Conservation (phyloP, 2,113 vertebrate genomes). For the Leptocoma aspasia region DNA sequence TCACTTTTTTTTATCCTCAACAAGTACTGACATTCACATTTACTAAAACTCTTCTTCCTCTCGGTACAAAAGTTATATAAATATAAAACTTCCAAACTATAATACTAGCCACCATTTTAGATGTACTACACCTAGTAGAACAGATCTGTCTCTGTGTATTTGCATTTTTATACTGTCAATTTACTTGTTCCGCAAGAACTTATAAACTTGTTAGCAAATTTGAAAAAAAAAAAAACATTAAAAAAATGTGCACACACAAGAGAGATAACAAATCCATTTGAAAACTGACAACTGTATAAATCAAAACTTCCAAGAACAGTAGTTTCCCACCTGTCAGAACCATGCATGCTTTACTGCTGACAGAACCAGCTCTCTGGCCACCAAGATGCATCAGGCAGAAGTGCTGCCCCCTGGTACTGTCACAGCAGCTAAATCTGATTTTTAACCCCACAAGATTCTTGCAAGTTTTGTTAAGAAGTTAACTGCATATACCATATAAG, state of each 20-base stretch:
- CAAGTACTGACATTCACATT: background rate
- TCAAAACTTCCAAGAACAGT: background rate
- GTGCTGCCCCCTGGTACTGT: background rate
- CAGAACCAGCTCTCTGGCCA: background rate
- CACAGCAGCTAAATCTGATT: background rate
- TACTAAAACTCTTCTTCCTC: background rate
- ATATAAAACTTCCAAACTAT: background rate
- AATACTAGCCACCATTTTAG: background rate
- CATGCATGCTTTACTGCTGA: rapidly evolving
- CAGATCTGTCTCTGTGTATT: background rate
- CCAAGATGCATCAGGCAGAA: rapidly evolving
- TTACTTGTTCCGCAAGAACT: background rate
- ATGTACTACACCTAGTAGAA: background rate
- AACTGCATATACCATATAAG: background rate
- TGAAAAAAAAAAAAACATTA: background rate
- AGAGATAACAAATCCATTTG: background rate
- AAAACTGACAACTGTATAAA: background rate
- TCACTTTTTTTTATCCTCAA: background rate
- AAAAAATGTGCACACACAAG: background rate
- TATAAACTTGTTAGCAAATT: background rate
- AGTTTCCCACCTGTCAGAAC: background rate
- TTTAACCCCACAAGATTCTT: background rate
- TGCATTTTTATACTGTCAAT: background rate
- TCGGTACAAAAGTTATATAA: background rate
- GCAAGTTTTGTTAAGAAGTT: background rate